Evolutionary conservation across 2,797 vertebrate species (phyloP).

Genomic region (Liasis olivaceus): DNA sequence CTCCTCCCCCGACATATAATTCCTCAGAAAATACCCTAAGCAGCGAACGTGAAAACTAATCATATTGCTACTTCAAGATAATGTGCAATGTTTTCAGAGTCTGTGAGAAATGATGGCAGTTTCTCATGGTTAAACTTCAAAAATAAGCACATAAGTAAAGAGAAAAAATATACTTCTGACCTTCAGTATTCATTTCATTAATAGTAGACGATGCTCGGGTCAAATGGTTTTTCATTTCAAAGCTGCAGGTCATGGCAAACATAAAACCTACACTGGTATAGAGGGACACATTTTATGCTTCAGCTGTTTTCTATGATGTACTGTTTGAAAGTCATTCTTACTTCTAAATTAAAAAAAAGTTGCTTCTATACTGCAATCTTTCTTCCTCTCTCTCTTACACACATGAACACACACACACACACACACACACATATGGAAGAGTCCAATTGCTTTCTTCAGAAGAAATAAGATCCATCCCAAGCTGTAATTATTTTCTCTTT

Average conservation of each 20-base stretch:
- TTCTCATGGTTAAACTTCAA: constrained; percentile 34
- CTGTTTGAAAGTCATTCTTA: constrained; percentile 11
- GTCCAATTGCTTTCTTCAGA: neutral
- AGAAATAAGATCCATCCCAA: neutral
- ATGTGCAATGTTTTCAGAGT: constrained; percentile 12
- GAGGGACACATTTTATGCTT: neutral
- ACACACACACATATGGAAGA: neutral
- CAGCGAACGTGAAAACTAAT: constrained; percentile 44
- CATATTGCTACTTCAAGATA: constrained; percentile 29
- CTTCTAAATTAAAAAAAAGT: neutral
- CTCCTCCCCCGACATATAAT: constrained; percentile 28
- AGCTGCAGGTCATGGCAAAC: constrained; percentile 31
- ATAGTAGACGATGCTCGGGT: constrained; percentile 51
- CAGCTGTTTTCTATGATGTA: constrained; percentile 38
- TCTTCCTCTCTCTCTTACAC: neutral
- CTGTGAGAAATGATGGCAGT: constrained; percentile 23
- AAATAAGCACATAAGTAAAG: constrained; percentile 31
- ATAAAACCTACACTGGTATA: constrained; percentile 4
- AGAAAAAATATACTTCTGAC: constrained; percentile 42
- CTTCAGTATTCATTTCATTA: constrained; percentile 56
- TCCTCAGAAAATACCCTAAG: constrained; percentile 23
- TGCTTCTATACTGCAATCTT: constrained; percentile 8
- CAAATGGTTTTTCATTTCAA: constrained; percentile 51
- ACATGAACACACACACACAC: neutral
- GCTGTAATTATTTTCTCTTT: neutral